phyloP scores from a whole-genome alignment of 2,888 invertebrate genomes.

The Nysson spinosus region DNA sequence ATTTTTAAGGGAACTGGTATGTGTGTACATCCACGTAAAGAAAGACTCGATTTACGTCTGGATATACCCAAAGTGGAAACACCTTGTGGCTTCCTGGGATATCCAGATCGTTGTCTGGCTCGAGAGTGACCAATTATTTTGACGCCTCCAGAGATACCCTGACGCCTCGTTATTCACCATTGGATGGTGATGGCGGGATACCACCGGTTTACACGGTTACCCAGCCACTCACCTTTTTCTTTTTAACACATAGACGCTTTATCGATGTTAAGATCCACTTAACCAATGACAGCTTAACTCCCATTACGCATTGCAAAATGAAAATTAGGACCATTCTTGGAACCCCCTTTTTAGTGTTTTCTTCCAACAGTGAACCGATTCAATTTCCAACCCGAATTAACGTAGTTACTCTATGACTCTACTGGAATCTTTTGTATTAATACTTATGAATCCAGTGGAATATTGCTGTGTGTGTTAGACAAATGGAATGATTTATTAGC shows the following conservation, averaged over 20 bases:
- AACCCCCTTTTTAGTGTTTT: no score
- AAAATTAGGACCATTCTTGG: no score
- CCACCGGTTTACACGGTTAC: no score
- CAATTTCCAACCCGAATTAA: no score
- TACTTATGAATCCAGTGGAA: no score
- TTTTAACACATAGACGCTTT: background rate
- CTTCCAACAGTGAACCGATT: no score
- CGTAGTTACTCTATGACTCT: no score
- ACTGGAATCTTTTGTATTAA: no score
- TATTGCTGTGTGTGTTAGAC: no score
- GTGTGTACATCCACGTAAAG: conserved; percentile 14
- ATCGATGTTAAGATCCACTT: background rate
- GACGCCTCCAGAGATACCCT: conserved; percentile 47
- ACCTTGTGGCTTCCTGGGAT: conserved; percentile 45
- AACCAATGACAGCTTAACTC: background rate
- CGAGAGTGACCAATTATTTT: conserved; percentile 52
- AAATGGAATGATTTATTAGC: no score
- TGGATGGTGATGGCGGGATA: background rate
- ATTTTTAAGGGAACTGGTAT: conserved; percentile 51
- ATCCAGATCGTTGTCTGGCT: conserved; percentile 41
- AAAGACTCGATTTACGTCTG: conserved; percentile 61
- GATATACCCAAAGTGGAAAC: conserved; percentile 37
- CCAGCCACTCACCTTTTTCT: no score
- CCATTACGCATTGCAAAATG: conserved; percentile 1
- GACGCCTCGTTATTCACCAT: conserved; percentile 34